Conservation (phyloP, 2,888 invertebrate species). For the Agrochola lota region DNA sequence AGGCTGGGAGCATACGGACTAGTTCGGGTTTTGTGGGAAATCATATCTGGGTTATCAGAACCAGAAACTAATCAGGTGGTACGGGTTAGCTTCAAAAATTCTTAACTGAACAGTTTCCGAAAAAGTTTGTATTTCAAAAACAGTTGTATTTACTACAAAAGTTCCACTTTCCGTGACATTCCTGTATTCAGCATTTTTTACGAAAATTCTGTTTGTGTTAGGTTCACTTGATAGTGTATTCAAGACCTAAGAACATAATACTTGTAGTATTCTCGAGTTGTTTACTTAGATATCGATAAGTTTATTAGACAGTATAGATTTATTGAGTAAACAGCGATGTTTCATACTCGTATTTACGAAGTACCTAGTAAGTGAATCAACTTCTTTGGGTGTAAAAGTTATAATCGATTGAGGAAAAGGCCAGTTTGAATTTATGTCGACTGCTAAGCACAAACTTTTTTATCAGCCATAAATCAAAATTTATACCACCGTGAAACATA, state of each 20-base stretch:
- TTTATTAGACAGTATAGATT: slow-evolving; percentile 66
- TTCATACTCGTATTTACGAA: slow-evolving; percentile 40
- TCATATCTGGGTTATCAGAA: not conserved
- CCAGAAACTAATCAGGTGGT: not conserved
- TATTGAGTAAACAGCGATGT: slow-evolving; percentile 57
- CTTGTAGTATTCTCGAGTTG: slow-evolving; percentile 56
- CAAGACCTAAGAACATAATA: slow-evolving; percentile 39
- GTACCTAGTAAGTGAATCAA: slow-evolving; percentile 25
- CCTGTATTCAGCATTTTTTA: not conserved
- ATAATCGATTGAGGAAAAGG: slow-evolving; percentile 40
- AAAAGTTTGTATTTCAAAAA: not conserved
- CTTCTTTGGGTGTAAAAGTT: not conserved
- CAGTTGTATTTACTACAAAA: not conserved
- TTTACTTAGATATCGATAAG: slow-evolving; percentile 55
- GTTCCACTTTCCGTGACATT: not conserved
- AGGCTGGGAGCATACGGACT: slow-evolving; percentile 33
- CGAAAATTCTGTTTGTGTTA: not conserved
- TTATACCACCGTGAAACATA: not conserved
- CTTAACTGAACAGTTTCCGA: not conserved
- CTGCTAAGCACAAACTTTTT: not conserved
- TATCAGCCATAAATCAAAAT: not conserved
- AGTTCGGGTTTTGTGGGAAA: slow-evolving; percentile 11
- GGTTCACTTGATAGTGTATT: slow-evolving; percentile 16
- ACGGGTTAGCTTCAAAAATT: not conserved
- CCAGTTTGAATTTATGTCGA: not conserved